phyloP scores from a whole-genome alignment of 2,888 invertebrate genomes.

The Perithous albicinctus region DNA sequence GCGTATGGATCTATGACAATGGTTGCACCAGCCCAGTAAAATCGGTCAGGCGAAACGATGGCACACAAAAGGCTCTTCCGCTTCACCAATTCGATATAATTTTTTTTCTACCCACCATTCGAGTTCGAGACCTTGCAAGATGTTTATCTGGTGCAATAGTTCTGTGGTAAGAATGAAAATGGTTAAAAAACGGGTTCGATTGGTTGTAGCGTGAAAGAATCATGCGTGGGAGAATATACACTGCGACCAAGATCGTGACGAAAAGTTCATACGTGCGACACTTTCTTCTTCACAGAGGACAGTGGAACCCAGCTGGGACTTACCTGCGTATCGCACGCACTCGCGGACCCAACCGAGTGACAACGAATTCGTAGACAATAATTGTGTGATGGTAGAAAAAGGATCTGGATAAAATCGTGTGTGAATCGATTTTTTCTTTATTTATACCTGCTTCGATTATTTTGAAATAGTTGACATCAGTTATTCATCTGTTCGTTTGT shows the following conservation, averaged over 20 bases:
- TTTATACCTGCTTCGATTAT: conserved; percentile 24
- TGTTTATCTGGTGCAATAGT: conserved; percentile 74
- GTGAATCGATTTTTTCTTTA: too few species aligned
- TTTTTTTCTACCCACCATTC: conserved; percentile 52
- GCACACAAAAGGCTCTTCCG: conserved; percentile 75
- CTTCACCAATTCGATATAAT: conserved; percentile 75
- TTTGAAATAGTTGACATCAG: neutral
- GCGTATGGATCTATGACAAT: conserved; percentile 60
- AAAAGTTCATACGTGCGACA: conserved; percentile 62
- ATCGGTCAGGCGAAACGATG: conserved; percentile 79
- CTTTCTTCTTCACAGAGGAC: conserved; percentile 47
- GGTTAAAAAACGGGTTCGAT: conserved; percentile 78
- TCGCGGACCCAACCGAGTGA: conserved; percentile 48
- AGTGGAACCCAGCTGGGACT: conserved; percentile 6
- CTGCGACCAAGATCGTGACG: conserved; percentile 53
- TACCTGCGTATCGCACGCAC: conserved; percentile 62
- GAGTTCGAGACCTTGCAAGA: conserved; percentile 69
- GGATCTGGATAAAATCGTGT: too few species aligned
- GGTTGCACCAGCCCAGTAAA: conserved; percentile 71
- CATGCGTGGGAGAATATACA: conserved; percentile 80
- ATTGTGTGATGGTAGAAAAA: conserved; percentile 18
- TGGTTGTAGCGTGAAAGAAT: conserved; percentile 61
- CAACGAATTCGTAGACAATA: conserved; percentile 51
- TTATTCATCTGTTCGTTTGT: neutral
- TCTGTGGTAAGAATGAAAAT: conserved; percentile 67